Percentiles rank a stretch among this genome's conserved stretches.
phyloP scores from a whole-genome alignment of 2,797 vertebrate species.

The Crocodylus rhombifer region DNA sequence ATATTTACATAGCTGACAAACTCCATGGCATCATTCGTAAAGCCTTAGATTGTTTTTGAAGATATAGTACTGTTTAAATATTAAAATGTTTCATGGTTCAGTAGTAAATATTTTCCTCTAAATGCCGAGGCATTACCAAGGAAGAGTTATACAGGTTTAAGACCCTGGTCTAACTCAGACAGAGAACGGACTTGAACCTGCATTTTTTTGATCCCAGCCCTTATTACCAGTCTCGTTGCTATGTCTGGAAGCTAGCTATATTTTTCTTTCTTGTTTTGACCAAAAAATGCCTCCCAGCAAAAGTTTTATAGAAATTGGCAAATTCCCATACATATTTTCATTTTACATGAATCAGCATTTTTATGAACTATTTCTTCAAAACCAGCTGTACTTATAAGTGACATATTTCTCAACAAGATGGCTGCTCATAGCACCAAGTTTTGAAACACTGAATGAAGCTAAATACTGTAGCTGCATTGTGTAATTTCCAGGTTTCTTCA shows the following conservation, averaged over 20 bases:
- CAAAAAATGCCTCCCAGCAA: background rate
- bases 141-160: too few species aligned
- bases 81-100: background rate
- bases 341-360: background rate
- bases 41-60: background rate
- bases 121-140: too few species aligned
- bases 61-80: background rate
- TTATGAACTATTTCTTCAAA: background rate
- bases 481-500: background rate
- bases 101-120: background rate
- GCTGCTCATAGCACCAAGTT: background rate
- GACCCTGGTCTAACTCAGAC: too few species aligned
- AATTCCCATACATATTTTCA: background rate
- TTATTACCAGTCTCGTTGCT: too few species aligned
- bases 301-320: background rate
- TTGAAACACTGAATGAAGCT: background rate
- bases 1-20: background rate
- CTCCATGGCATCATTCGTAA: background rate
- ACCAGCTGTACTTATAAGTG: background rate
- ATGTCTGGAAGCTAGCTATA: too few species aligned
- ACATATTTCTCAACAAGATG: background rate
- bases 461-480: background rate
- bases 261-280: background rate
- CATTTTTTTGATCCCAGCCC: too few species aligned
- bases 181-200: too few species aligned